A percentile compares a stretch with the other conserved stretches of the same genome.
Conservation (phyloP, 2,888 invertebrate genomes). For the Dioctria rufipes region DNA sequence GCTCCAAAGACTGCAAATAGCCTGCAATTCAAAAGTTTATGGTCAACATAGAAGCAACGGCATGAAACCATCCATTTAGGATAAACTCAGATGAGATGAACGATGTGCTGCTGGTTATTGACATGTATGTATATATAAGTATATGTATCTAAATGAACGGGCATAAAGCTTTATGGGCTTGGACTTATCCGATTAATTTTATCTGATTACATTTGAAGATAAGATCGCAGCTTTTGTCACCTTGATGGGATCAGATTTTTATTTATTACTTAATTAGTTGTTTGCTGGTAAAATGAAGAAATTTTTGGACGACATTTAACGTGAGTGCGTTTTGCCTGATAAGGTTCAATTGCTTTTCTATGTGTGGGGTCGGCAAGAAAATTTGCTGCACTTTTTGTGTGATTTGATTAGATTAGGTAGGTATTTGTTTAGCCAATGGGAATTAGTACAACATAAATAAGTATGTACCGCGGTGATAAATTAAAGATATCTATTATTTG, state of each 20-base stretch:
- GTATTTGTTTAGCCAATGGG: too few relatives aligned
- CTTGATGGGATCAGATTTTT: background rate
- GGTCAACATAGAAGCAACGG: background rate
- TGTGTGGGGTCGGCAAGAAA: too few relatives aligned
- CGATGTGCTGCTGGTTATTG: background rate
- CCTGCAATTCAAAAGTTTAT: slow-evolving; percentile 5
- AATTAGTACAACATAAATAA: too few relatives aligned
- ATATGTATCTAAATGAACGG: background rate
- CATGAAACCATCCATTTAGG: background rate
- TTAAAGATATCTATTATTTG: too few relatives aligned
- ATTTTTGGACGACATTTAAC: background rate
- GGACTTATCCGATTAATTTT: slow-evolving; percentile 25
- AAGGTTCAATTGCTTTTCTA: background rate
- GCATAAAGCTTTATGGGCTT: slow-evolving; percentile 24
- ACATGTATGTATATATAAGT: slow-evolving; percentile 8
- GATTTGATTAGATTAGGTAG: too few relatives aligned
- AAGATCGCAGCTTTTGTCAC: slow-evolving; percentile 23
- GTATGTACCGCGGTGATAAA: too few relatives aligned
- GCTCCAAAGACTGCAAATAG: background rate
- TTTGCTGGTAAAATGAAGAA: too few relatives aligned
- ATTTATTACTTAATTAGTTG: too few relatives aligned
- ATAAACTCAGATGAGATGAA: background rate
- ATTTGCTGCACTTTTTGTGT: too few relatives aligned
- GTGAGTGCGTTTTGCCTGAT: background rate
- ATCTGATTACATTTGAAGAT: slow-evolving; percentile 29